Evolutionary conservation across 1,140 invertebrate genomes (phyloP).

Genomic region (Agraylea sexmaculata): DNA sequence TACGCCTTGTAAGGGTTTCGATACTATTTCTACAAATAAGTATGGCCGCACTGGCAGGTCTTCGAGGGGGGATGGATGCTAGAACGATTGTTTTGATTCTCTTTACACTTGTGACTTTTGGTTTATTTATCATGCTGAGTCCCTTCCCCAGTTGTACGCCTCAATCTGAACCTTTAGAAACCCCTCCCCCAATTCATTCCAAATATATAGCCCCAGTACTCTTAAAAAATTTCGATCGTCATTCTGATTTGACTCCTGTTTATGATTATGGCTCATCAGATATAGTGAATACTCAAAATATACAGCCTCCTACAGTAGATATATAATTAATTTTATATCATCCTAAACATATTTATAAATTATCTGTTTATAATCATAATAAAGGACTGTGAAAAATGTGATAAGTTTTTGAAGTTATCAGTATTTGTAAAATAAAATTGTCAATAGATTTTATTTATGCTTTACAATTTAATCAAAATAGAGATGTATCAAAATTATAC

Average conservation of each 20-base stretch:
- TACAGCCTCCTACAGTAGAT: too few relatives aligned
- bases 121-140: constrained; percentile 41
- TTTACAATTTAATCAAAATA: too few relatives aligned
- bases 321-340: too few relatives aligned
- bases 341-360: too few relatives aligned
- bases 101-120: constrained; percentile 40
- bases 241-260: constrained; percentile 25
- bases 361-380: too few relatives aligned
- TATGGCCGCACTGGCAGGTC: constrained; percentile 47
- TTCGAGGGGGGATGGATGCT: constrained; percentile 45
- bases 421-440: too few relatives aligned
- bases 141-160: constrained; percentile 45
- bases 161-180: constrained; percentile 30
- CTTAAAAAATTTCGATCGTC: constrained; percentile 33
- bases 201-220: constrained; percentile 45
- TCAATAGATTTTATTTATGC: too few relatives aligned
- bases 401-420: too few relatives aligned
- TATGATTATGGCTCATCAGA: constrained; percentile 37
- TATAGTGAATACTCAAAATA: too few relatives aligned
- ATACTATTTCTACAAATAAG: constrained; percentile 48
- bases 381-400: too few relatives aligned
- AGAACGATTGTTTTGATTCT: constrained; percentile 48
- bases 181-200: constrained; percentile 32
- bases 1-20: constrained; percentile 48
- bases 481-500: too few relatives aligned